These are phyloP conservation scores for Tenualosa thibaudeaui DNA, from an alignment of 2,797 vertebrate species.

Conservation along the genomic window DNA sequence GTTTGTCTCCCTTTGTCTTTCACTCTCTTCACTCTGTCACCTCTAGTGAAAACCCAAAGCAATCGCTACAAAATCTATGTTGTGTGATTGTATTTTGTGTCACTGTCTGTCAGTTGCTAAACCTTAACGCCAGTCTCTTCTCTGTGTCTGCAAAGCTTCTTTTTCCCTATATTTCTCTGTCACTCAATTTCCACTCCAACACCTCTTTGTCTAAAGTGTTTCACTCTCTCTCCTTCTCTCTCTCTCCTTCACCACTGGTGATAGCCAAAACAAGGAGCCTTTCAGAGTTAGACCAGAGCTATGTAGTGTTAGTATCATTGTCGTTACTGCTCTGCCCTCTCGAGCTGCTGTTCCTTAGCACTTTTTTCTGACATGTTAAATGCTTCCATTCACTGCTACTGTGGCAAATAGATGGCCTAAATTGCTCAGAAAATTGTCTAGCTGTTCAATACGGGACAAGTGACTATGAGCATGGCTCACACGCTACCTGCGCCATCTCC, in stretches of 20 bases:
- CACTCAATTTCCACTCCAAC: background rate
- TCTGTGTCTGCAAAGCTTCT: background rate
- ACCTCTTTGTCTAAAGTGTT: background rate
- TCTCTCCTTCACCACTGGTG: constrained; percentile 2
- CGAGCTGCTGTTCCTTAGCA: constrained; percentile 15
- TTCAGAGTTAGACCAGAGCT: background rate
- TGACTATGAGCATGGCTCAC: constrained; percentile 43
- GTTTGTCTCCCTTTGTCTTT: no score
- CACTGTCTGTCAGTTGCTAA: background rate
- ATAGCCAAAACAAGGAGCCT: background rate
- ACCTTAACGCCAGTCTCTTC: background rate
- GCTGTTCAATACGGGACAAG: constrained; percentile 47
- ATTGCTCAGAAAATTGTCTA: constrained; percentile 49
- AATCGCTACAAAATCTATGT: background rate
- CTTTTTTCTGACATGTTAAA: constrained; percentile 44
- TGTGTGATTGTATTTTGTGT: background rate
- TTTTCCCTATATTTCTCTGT: background rate
- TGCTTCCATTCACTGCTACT: constrained; percentile 42
- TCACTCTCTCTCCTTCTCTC: background rate
- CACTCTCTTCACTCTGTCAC: no score
- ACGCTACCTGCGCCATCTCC: constrained; percentile 46
- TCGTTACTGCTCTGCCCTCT: constrained; percentile 28
- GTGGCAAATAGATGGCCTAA: constrained; percentile 35
- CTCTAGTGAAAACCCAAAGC: no score
- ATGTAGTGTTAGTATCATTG: constrained; percentile 31